These are phyloP conservation scores for Philotrypesis tridentata DNA, from an alignment of 1,140 invertebrate species.

Conservation along the genomic window DNA sequence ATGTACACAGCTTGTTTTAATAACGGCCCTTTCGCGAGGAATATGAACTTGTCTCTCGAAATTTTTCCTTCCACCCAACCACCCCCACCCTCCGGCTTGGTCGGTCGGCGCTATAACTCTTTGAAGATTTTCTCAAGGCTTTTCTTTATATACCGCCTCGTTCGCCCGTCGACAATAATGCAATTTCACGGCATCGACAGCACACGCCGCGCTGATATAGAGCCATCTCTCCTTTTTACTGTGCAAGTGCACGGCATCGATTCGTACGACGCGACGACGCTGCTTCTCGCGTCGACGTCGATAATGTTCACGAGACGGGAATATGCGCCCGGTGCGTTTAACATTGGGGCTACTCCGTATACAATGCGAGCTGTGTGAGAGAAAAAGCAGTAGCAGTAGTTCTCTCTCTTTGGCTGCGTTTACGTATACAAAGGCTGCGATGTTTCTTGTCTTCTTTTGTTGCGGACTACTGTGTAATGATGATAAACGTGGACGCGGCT, in stretches of 20 bases:
- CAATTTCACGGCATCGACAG: background rate
- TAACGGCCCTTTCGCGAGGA: background rate
- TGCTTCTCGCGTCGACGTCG: conserved; percentile 1
- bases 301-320: conserved; percentile 1
- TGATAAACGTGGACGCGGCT: no score
- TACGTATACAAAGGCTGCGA: no score
- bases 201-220: no score
- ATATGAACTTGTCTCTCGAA: background rate
- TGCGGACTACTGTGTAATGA: no score
- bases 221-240: background rate
- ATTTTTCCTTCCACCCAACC: no score
- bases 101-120: background rate
- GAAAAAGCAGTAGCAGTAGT: background rate
- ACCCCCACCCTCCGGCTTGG: no score
- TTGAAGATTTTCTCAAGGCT: background rate
- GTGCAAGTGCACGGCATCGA: background rate
- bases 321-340: background rate
- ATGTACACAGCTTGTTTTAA: background rate
- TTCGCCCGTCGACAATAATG: background rate
- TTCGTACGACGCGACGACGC: background rate
- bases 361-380: background rate
- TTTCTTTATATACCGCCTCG: background rate
- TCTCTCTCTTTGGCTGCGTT: no score
- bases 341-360: background rate
- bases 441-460: no score